phyloP scores from a whole-genome alignment of 1,140 invertebrate genomes.

The Drosophila neocordata region DNA sequence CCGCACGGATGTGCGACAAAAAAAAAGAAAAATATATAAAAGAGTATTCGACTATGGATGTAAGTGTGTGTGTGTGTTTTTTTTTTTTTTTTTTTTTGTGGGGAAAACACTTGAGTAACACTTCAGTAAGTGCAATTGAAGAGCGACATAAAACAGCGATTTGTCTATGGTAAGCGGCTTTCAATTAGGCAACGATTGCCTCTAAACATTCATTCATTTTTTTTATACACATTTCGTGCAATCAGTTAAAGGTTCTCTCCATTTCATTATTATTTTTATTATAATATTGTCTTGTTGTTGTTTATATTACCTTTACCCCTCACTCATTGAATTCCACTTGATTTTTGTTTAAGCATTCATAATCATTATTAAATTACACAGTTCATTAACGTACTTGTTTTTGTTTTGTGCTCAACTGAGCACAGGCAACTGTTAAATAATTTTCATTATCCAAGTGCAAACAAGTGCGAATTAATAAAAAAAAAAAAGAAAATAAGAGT shows the following conservation, averaged over 20 bases:
- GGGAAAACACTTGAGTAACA: slow-evolving; percentile 32
- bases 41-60: no score
- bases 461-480: slow-evolving; percentile 57
- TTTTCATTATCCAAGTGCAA: slow-evolving; percentile 69
- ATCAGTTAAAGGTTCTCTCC: neutral
- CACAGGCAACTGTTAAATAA: slow-evolving; percentile 73
- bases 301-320: neutral
- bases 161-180: slow-evolving; percentile 61
- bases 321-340: neutral
- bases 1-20: slow-evolving; percentile 46
- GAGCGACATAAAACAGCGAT: slow-evolving; percentile 56
- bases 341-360: slow-evolving; percentile 19
- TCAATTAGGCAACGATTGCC: slow-evolving; percentile 64
- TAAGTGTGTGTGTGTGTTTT: no score
- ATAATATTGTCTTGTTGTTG: neutral
- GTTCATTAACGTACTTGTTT: slow-evolving; percentile 59
- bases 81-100: no score
- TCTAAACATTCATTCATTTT: slow-evolving; percentile 17
- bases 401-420: slow-evolving; percentile 62
- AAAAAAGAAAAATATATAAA: neutral
- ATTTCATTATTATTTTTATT: neutral
- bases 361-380: slow-evolving; percentile 55
- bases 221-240: neutral
- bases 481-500: no score
- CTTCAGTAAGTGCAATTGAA: slow-evolving; percentile 54